phyloP scores from a whole-genome alignment of 2,888 invertebrate species.

The Athalia cordata region DNA sequence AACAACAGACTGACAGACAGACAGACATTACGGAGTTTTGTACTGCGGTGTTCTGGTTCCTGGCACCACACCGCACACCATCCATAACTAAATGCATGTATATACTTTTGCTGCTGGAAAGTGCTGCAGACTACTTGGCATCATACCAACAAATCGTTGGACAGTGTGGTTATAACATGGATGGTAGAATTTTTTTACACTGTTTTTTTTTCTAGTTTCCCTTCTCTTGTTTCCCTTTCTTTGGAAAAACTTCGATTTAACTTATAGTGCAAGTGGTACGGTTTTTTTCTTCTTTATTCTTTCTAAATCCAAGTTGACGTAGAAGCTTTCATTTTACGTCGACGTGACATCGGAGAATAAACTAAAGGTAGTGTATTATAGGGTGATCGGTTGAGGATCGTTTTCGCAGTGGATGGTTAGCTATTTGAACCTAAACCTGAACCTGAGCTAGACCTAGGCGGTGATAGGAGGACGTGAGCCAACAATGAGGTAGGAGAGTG shows the following conservation, averaged over 20 bases:
- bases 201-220: too few species aligned
- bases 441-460: too few species aligned
- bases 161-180: background rate
- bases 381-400: background rate
- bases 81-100: too few species aligned
- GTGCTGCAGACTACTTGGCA: slow-evolving; percentile 22
- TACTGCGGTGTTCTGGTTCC: background rate
- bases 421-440: too few species aligned
- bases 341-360: background rate
- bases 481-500: slow-evolving; percentile 15
- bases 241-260: too few species aligned
- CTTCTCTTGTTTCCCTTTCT: too few species aligned
- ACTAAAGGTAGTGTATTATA: background rate
- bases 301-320: too few species aligned
- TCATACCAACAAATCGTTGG: slow-evolving; percentile 20
- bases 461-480: background rate
- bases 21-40: too few species aligned
- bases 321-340: too few species aligned
- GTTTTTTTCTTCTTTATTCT: too few species aligned
- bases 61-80: slow-evolving; percentile 9
- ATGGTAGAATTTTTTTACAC: too few species aligned
- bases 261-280: too few species aligned
- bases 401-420: background rate
- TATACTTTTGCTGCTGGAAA: background rate
- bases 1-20: slow-evolving; percentile 15